A percentile compares a stretch with the other conserved stretches of the same genome.
These are phyloP conservation scores for Xanthorhoe designata DNA, from an alignment of 2,888 invertebrate genomes.

Conservation along the genomic window DNA sequence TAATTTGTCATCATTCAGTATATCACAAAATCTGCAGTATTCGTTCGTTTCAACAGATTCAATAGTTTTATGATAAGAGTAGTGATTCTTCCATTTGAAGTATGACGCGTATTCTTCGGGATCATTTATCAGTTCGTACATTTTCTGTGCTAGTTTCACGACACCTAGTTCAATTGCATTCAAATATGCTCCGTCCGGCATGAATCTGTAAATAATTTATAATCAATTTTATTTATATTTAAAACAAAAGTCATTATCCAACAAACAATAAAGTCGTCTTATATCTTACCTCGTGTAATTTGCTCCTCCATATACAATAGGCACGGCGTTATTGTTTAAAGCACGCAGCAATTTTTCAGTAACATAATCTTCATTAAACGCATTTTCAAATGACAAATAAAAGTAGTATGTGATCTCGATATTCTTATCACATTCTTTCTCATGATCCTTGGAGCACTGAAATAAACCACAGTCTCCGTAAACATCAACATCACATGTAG, in stretches of 20 bases:
- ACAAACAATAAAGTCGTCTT: too few relatives aligned
- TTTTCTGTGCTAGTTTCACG: constrained; percentile 58
- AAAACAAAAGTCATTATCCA: too few relatives aligned
- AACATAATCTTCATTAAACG: constrained; percentile 64
- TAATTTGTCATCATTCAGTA: constrained; percentile 61
- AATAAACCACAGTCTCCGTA: constrained; percentile 48
- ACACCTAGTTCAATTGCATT: constrained; percentile 61
- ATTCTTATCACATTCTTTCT: constrained; percentile 53
- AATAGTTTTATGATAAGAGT: constrained; percentile 59
- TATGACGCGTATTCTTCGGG: constrained; percentile 63
- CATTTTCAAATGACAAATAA: constrained; percentile 71
- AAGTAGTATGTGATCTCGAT: constrained; percentile 57
- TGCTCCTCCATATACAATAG: constrained; percentile 89
- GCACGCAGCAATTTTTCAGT: constrained; percentile 66
- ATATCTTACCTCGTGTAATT: constrained; percentile 59
- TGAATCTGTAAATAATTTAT: constrained; percentile 62
- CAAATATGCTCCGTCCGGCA: constrained; percentile 72
- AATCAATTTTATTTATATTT: background rate
- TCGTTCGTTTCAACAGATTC: constrained; percentile 66
- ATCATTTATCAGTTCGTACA: constrained; percentile 62
- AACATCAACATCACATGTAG: constrained; percentile 41
- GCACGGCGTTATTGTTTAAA: constrained; percentile 82
- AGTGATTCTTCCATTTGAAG: constrained; percentile 74
- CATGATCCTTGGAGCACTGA: constrained; percentile 46
- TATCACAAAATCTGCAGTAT: constrained; percentile 69